Percentiles rank a stretch among this genome's conserved stretches.
Conservation (phyloP, 2,113 vertebrate genomes). For the Chloropsis cyanopogon region DNA sequence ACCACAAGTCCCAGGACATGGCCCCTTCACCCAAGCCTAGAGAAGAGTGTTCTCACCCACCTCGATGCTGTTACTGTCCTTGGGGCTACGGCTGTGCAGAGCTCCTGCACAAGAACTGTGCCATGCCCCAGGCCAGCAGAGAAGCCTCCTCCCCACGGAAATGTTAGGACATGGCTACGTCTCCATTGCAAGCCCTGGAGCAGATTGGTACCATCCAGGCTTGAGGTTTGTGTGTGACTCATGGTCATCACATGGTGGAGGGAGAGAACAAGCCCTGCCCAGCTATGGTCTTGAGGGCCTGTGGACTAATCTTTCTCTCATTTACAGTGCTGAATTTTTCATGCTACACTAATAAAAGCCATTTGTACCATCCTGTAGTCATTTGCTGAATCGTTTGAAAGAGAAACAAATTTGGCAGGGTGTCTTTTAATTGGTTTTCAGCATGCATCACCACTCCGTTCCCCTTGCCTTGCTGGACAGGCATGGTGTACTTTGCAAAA, state of each 20-base stretch:
- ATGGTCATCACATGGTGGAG: neutral
- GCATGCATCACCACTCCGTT: neutral
- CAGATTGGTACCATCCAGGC: neutral
- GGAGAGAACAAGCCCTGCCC: neutral
- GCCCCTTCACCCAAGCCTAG: neutral
- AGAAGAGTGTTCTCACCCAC: neutral
- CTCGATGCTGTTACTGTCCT: neutral
- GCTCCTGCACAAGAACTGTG: neutral
- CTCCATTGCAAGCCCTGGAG: neutral
- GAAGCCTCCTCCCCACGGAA: neutral
- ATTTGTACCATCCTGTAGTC: neutral
- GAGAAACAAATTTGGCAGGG: neutral
- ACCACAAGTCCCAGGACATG: no score
- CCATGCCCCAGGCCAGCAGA: neutral
- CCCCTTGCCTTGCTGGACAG: neutral
- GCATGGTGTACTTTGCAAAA: neutral
- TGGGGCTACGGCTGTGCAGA: fast-evolving
- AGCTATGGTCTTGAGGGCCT: neutral
- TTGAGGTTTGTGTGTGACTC: neutral
- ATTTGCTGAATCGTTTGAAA: neutral
- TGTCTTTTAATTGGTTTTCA: neutral
- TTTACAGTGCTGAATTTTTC: neutral
- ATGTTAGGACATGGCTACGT: neutral
- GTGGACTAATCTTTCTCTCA: neutral
- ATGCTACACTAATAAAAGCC: neutral